Conservation (phyloP, 2,797 vertebrate species). For the Notolepis coatsorum region DNA sequence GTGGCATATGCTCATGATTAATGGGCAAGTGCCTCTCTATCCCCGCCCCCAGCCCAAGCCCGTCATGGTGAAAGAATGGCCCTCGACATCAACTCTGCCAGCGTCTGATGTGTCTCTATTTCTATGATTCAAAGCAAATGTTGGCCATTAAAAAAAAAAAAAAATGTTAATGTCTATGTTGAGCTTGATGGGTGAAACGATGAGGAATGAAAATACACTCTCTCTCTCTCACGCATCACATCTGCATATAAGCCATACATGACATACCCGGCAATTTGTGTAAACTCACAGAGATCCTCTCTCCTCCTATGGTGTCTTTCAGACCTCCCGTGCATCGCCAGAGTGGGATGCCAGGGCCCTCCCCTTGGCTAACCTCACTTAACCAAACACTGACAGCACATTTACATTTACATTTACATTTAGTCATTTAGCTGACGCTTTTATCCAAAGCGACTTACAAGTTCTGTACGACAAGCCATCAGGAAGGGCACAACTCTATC, state of each 20-base stretch:
- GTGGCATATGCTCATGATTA: conserved; percentile 23
- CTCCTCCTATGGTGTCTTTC: conserved; percentile 31
- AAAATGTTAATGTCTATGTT: conserved; percentile 19
- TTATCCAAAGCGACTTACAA: too few relatives aligned
- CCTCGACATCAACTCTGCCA: conserved; percentile 9
- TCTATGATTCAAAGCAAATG: conserved; percentile 20
- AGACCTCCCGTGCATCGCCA: conserved; percentile 53
- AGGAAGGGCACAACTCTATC: too few relatives aligned
- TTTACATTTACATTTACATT: too few relatives aligned
- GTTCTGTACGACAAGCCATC: too few relatives aligned
- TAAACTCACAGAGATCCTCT: conserved; percentile 28
- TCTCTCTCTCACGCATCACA: conserved; percentile 22
- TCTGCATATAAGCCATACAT: conserved; percentile 25
- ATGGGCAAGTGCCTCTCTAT: background rate
- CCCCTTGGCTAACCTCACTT: conserved; percentile 37
- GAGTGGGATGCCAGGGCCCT: conserved; percentile 27
- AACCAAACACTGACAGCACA: conserved; percentile 27
- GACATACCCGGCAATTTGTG: conserved; percentile 47
- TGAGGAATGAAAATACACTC: conserved; percentile 44
- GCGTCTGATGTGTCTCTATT: conserved; percentile 4
- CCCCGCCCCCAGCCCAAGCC: background rate
- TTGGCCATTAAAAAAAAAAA: too few relatives aligned
- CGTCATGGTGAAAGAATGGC: conserved; percentile 30
- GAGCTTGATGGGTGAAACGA: conserved; percentile 22
- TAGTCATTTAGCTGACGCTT: too few relatives aligned